Evolutionary conservation across 2,797 vertebrate genomes (phyloP).

Genomic region (Molothrus ater): DNA sequence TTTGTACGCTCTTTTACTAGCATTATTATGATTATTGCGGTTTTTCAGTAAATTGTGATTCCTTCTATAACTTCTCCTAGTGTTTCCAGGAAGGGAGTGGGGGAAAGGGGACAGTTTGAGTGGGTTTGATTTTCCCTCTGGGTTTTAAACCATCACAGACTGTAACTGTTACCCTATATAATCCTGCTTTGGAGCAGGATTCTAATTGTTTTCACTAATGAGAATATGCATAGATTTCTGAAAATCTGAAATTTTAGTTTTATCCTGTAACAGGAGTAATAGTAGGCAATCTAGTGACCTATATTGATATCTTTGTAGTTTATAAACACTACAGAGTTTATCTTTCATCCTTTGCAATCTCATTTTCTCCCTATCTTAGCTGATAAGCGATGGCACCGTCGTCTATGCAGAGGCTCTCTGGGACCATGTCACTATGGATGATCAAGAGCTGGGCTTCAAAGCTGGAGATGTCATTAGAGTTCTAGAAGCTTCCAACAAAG

Average conservation of each 20-base stretch:
- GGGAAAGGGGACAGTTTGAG: neutral
- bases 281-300: neutral
- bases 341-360: neutral
- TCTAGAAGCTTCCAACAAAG: conserved; percentile 91
- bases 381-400: conserved; percentile 87
- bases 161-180: neutral
- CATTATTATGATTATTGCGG: neutral
- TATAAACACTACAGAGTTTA: neutral
- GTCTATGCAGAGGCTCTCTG: conserved; percentile 96
- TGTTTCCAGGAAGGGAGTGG: neutral
- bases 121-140: neutral
- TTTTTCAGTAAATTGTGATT: neutral
- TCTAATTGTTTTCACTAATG: neutral
- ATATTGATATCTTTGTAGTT: neutral
- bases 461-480: conserved; percentile 95
- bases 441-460: conserved; percentile 97
- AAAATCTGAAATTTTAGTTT: neutral
- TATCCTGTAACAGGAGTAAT: neutral
- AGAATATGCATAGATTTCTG: neutral
- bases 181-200: neutral
- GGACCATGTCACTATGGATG: conserved; percentile 99
- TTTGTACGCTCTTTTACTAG: neutral
- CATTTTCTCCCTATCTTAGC: conserved; percentile 71
- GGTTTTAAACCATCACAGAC: neutral
- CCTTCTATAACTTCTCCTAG: neutral